Conservation (phyloP, 1,140 invertebrate species). For the Cherax quadricarinatus region DNA sequence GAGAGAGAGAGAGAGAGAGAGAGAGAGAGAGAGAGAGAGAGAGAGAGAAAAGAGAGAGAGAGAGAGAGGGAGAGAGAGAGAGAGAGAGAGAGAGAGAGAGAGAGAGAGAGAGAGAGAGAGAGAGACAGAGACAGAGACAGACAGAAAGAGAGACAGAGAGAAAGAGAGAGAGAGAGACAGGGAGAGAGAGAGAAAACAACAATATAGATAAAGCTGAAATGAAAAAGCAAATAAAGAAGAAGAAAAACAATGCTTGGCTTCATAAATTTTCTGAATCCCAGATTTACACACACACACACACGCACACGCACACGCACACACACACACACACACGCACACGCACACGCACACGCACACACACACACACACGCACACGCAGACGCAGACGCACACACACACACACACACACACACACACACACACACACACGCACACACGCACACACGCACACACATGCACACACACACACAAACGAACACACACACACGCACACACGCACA, state of each 20-base stretch:
- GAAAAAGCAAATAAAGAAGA: neutral
- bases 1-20: no score
- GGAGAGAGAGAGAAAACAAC: no score
- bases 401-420: constrained; percentile 1
- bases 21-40: neutral
- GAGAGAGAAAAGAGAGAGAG: neutral
- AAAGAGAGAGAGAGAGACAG: no score
- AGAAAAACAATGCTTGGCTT: neutral
- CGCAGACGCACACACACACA: constrained; percentile 1
- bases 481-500: neutral
- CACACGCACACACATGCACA: neutral
- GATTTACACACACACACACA: no score
- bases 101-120: constrained; percentile 16
- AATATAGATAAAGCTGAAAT: neutral
- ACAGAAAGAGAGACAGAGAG: no score
- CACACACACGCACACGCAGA: neutral
- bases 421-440: neutral
- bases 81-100: constrained; percentile 16
- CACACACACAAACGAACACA: no score
- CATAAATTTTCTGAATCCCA: neutral
- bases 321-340: constrained; percentile 19
- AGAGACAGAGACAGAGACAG: neutral
- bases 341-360: neutral
- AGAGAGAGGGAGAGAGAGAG: no score
- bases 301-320: no score